Percentiles rank a stretch among this genome's conserved stretches.
Evolutionary conservation across 2,113 vertebrate species (phyloP).

Genomic region (Podilymbus podiceps): DNA sequence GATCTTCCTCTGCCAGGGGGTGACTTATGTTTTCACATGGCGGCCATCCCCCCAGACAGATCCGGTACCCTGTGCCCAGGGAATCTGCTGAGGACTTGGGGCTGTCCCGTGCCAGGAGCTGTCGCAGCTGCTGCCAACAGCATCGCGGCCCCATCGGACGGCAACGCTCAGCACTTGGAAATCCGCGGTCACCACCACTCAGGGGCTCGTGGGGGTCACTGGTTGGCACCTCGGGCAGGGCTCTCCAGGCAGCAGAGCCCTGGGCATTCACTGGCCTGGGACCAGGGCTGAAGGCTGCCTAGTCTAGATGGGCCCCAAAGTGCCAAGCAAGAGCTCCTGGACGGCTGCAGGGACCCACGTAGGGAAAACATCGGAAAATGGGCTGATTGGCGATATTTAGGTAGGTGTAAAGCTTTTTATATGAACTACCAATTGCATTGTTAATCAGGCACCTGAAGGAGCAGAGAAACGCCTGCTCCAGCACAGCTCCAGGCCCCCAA

Average conservation of each 20-base stretch:
- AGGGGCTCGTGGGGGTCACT: accelerated
- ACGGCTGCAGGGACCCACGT: background rate
- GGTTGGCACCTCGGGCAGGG: background rate
- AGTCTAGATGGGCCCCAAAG: background rate
- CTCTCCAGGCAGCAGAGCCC: background rate
- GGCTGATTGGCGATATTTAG: background rate
- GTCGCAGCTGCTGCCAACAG: background rate
- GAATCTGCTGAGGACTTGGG: background rate
- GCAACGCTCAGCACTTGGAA: accelerated
- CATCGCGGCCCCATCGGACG: accelerated
- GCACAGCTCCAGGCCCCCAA: accelerated
- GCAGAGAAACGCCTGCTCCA: background rate
- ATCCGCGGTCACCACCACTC: accelerated
- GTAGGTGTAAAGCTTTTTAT: background rate
- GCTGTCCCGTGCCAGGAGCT: accelerated
- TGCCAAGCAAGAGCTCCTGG: background rate
- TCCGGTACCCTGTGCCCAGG: background rate
- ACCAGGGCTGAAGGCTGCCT: background rate
- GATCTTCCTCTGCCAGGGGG: background rate
- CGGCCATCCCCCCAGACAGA: background rate
- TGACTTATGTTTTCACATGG: background rate
- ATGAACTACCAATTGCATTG: accelerated
- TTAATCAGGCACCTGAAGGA: background rate
- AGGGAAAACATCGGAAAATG: background rate
- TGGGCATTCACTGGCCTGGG: background rate